These are phyloP conservation scores for Rhagologus leucostigma DNA, from an alignment of 2,113 vertebrate genomes.

Conservation along the genomic window DNA sequence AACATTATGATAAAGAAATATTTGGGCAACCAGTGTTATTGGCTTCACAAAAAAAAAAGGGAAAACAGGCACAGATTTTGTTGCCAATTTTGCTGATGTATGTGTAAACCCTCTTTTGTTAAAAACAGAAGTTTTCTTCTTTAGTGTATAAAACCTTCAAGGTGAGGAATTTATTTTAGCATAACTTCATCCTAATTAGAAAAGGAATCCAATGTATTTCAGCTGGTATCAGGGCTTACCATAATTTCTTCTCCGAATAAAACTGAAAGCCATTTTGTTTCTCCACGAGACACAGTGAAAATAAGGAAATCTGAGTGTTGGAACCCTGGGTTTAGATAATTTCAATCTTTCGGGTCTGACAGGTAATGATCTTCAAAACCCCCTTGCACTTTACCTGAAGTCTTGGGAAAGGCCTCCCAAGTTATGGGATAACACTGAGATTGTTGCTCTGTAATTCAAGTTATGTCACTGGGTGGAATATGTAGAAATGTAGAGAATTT, in stretches of 20 bases:
- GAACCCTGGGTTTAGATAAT: no score
- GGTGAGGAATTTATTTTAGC: background rate
- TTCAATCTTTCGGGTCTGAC: no score
- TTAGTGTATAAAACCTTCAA: background rate
- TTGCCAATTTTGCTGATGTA: background rate
- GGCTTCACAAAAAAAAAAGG: background rate
- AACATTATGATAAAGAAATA: background rate
- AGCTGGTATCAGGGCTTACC: background rate
- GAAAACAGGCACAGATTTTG: background rate
- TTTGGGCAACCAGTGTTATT: background rate
- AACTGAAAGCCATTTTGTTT: background rate
- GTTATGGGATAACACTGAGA: no score
- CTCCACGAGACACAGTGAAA: background rate
- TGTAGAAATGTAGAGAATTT: no score
- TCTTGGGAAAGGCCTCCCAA: no score
- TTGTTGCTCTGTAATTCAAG: no score
- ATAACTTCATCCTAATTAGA: background rate
- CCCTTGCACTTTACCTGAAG: no score
- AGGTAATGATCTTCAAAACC: no score
- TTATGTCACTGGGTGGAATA: no score
- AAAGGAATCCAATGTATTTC: background rate
- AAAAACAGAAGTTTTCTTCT: background rate
- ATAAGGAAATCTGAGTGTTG: background rate
- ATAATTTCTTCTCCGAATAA: background rate
- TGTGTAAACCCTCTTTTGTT: background rate